Base-by-base conservation (phyloP, 2,797 vertebrate genomes). In the Onychomys leucogaster region DNA sequence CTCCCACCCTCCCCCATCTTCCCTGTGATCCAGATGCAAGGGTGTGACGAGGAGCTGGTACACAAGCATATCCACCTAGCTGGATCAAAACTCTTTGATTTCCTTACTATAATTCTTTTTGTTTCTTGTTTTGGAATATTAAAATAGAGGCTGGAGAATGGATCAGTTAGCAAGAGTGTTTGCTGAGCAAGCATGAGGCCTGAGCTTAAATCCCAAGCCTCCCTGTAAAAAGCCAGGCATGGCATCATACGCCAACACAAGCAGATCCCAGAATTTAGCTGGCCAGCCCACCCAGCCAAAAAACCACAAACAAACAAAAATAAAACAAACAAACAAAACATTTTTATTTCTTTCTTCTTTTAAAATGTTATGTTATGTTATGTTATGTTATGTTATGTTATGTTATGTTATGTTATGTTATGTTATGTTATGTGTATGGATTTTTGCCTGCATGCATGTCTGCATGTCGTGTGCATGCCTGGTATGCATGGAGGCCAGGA, bases 101-200 rank as follows among this genome's bases (percentile, higher is more conserved):
- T 81, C 37, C 1, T 27, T 86, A 34, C 43, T 73, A n/a, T 13
- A 75, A 37, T 67, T 71, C 89, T 61, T 34, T 61, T 86, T 34
- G 52, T 3, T 55, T 92, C 84, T 2, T 75, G 46, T 46, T 89
- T 91, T 14, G 67, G 80, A 78, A 94, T n/a, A 85, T 81, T 91
- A 90, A 94, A 95, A n/a, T 14, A 49, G 63, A 67, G 83, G 32
- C 19, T 67, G 32, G 63, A 32, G 43, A 67, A 23, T 67, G 32
- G 32, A 49, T 85, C 12, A 37, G 63, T 52, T 46, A 46, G 13
- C 21, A 69, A 69, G 82, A 67, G 32, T n/a, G 46, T 69, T 37
- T 86, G 65, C 12, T 46, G 46, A 69, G 34, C 21, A 86, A 86
- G 21, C 46, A 69, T 21, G 23, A 52, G 46, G n/a, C 34, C 46